A percentile compares a stretch with the other conserved stretches of the same genome.
Evolutionary conservation across 2,113 vertebrate genomes (phyloP).

Genomic region (Colistium nudipinnis): DNA sequence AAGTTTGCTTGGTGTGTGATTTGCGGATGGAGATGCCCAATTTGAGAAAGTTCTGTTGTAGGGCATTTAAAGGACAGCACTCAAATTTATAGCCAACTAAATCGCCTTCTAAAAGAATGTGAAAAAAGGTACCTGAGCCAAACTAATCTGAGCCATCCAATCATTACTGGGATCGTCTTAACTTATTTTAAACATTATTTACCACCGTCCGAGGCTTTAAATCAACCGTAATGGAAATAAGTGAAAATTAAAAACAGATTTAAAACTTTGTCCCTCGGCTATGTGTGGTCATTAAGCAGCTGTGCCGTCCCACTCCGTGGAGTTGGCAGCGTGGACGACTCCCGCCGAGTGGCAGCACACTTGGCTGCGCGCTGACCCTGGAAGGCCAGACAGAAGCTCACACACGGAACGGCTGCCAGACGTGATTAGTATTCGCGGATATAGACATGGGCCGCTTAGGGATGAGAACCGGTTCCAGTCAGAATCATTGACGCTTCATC

Average conservation of each 20-base stretch:
- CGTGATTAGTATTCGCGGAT: conserved; percentile 17
- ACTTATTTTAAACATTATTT: neutral
- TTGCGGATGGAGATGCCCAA: neutral
- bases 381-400: conserved; percentile 18
- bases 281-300: neutral
- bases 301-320: neutral
- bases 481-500: conserved; percentile 13
- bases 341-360: conserved; percentile 19
- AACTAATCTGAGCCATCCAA: neutral
- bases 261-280: neutral
- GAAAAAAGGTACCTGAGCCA: neutral
- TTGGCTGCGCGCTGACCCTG: conserved; percentile 29
- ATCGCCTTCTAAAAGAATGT: neutral
- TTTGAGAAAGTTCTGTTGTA: neutral
- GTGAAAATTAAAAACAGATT: neutral
- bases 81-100: conserved; percentile 1
- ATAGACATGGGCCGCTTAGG: conserved; percentile 22
- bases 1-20: neutral
- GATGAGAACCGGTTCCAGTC: conserved; percentile 1
- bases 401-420: conserved; percentile 14
- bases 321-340: conserved; percentile 8
- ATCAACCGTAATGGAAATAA: neutral
- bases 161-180: neutral
- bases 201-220: neutral
- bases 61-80: neutral